These are phyloP conservation scores for Rhinopithecus roxellana DNA, from an alignment of 2,113 vertebrate species.

Conservation along the genomic window DNA sequence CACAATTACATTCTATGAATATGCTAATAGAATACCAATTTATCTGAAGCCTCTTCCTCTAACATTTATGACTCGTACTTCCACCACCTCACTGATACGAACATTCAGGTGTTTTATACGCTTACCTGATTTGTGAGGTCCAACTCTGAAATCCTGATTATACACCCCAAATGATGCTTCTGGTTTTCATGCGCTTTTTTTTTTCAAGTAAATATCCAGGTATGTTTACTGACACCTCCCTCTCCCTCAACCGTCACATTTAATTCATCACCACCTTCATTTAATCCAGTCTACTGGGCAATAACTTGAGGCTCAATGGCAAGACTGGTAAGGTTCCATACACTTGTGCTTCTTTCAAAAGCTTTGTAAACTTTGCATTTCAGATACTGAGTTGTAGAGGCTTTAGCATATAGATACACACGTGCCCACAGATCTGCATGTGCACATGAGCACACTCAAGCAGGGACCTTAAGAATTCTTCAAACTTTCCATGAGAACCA, in stretches of 20 bases:
- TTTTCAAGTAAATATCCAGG: no score
- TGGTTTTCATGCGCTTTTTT: neutral
- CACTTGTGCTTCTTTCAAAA: neutral
- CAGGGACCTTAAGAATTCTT: neutral
- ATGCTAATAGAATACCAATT: neutral
- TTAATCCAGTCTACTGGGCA: neutral
- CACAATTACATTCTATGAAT: neutral
- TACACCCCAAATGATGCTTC: neutral
- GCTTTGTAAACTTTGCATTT: no score
- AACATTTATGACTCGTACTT: neutral
- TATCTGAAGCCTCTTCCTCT: neutral
- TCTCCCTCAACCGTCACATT: neutral
- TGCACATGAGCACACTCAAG: neutral
- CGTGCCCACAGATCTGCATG: neutral
- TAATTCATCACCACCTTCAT: neutral
- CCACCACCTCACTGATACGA: rapidly evolving
- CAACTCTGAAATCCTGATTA: neutral
- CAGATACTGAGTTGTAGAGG: neutral
- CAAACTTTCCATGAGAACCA: neutral
- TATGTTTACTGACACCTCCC: neutral
- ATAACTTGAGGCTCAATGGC: no score
- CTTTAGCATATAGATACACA: neutral
- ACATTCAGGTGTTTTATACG: rapidly evolving
- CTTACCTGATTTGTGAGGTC: no score
- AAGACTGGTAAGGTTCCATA: neutral